Conservation (phyloP, 2,797 vertebrate species). For the Lophius americanus region DNA sequence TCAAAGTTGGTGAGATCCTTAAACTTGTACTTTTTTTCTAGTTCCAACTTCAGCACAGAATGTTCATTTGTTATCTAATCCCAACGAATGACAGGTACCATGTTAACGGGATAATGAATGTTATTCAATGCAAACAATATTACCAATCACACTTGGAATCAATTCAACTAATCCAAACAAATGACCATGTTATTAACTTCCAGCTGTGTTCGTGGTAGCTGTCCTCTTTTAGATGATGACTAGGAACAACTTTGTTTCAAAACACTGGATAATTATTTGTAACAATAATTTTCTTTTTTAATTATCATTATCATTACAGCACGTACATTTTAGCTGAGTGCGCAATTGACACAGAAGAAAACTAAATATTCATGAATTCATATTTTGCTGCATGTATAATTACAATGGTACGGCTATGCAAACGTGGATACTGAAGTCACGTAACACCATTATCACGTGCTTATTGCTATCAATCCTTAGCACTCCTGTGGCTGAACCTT, state of each 20-base stretch:
- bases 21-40: too few species aligned
- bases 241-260: background rate
- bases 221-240: background rate
- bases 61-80: too few species aligned
- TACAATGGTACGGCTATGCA: constrained; percentile 31
- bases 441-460: constrained; percentile 33
- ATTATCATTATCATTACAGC: constrained; percentile 34
- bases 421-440: constrained; percentile 38
- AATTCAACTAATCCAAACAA: background rate
- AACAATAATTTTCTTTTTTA: constrained; percentile 31
- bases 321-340: constrained; percentile 38
- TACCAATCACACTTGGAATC: too few species aligned
- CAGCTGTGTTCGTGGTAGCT: background rate
- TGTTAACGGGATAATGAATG: too few species aligned
- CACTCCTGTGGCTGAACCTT: constrained; percentile 37
- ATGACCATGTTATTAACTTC: background rate
- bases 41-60: too few species aligned
- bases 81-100: too few species aligned
- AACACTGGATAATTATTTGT: background rate
- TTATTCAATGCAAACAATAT: too few species aligned
- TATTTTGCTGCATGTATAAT: constrained; percentile 36
- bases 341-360: constrained; percentile 33
- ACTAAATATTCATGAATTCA: constrained; percentile 33
- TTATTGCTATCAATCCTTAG: constrained; percentile 61
- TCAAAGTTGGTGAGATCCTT: too few species aligned